Conservation (phyloP, 1,140 invertebrate species). For the Pogonomyrmex barbatus region DNA sequence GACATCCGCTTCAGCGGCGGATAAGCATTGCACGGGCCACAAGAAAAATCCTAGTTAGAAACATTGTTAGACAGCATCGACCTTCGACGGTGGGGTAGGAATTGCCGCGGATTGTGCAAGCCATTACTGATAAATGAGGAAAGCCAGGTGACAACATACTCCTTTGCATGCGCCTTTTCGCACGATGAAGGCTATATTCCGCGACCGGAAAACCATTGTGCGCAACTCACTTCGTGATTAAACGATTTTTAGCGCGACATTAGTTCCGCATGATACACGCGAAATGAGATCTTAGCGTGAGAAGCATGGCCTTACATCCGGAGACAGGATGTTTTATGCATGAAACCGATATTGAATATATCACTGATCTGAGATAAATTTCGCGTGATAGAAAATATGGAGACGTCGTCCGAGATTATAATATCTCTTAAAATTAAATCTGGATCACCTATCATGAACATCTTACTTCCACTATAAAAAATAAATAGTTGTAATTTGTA, state of each 20-base stretch:
- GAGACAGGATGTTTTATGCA: background rate
- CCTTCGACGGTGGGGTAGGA: background rate
- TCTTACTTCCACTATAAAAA: background rate
- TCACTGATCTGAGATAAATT: background rate
- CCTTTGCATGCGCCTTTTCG: background rate
- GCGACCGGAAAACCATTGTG: constrained; percentile 57
- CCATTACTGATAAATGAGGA: constrained; percentile 27
- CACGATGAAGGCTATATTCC: background rate
- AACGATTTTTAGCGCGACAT: constrained; percentile 1
- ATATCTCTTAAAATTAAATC: constrained; percentile 13
- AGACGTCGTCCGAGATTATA: background rate
- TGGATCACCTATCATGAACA: background rate
- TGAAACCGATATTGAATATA: constrained; percentile 13
- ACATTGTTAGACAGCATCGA: constrained; percentile 26
- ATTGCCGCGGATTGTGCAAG: constrained; percentile 22
- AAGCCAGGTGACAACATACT: constrained; percentile 10
- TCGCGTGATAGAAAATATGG: background rate
- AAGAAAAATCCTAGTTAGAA: background rate
- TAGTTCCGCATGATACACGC: background rate
- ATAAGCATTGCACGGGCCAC: background rate
- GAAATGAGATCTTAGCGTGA: background rate
- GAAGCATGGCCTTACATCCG: background rate
- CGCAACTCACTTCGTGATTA: background rate
- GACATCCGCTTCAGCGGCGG: background rate
- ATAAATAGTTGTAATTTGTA: background rate